Conservation (phyloP, 1,140 invertebrate genomes). For the Eueides isabella region DNA sequence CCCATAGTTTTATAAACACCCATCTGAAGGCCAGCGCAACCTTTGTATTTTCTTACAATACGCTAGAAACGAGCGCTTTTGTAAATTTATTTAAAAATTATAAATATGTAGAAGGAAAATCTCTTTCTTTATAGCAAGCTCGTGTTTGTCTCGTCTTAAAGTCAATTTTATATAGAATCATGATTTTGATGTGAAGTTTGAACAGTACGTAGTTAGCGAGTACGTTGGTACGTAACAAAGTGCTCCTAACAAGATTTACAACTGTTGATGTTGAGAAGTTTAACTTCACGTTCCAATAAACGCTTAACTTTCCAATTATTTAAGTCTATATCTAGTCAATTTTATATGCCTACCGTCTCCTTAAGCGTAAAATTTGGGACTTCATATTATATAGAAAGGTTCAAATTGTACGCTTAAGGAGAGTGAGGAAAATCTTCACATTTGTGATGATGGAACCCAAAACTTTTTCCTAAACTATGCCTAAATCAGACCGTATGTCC, state of each 20-base stretch:
- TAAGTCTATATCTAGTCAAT: too few relatives aligned
- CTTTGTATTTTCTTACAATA: not conserved
- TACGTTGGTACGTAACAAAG: too few relatives aligned
- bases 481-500: too few relatives aligned
- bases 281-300: not conserved
- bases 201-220: not conserved
- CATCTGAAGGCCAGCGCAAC: not conserved
- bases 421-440: too few relatives aligned
- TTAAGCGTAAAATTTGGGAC: too few relatives aligned
- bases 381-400: too few relatives aligned
- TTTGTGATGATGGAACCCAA: too few relatives aligned
- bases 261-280: too few relatives aligned
- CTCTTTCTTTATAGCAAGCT: not conserved
- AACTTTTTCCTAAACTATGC: too few relatives aligned
- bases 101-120: not conserved
- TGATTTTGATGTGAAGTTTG: not conserved
- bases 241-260: too few relatives aligned
- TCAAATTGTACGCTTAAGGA: too few relatives aligned
- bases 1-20: not conserved
- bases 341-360: too few relatives aligned
- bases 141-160: not conserved
- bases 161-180: not conserved
- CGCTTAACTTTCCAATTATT: not conserved
- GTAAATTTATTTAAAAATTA: not conserved
- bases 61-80: not conserved